Evolutionary conservation across 2,888 invertebrate genomes (phyloP), one percentile per base, ranked within the genome.

Genomic region (Limnephilus rhombicus): DNA sequence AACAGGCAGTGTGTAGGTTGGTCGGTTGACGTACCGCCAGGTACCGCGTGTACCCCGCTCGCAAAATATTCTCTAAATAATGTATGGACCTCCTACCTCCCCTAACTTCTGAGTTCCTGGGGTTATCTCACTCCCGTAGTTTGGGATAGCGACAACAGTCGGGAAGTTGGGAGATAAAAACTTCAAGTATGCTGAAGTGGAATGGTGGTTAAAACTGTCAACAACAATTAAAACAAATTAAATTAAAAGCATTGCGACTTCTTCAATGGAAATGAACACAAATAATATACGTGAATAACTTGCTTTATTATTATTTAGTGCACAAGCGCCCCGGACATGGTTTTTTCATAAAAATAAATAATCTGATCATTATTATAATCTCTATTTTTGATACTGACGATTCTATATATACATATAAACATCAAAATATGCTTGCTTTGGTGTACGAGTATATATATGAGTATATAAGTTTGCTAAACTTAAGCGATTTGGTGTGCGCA

Each of bases 51-150:
- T 68, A 49, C 86, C n/a, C 86, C 18, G 13, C n/a, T 86, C 29
- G 86, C 45, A 45, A 86, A 45, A 86, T 86, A 86, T 86, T 86
- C 86, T 49, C 68, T 68, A 68, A 68, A 45, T 29, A 24, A 45
- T 49, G 45, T 45, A 86, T n/a, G 45, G 34, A 34, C 34, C 34
- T 13, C 37, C 37, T 15, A 15, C 24, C 37, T 68, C 68, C 68
- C 68, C n/a, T 37, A 86, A 86, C 86, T 86, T 45, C 85, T 29
- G 49, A 37, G 86, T 86, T 86, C 86, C 86, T n/a, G 86, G 45
- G 85, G 41, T 85, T 15, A 11, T 86, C 86, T 68, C 68, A n/a
- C 68, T 24, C 68, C 24, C 68, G 68, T n/a, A n/a, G 68, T 24
- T 68, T 24, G 18, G 68, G n/a, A n/a, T n/a, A 68, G 68, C 68